A percentile compares a stretch with the other conserved stretches of the same genome.
phyloP scores from a whole-genome alignment of 2,888 invertebrate genomes.

The Nematopogon swammerdamellus region DNA sequence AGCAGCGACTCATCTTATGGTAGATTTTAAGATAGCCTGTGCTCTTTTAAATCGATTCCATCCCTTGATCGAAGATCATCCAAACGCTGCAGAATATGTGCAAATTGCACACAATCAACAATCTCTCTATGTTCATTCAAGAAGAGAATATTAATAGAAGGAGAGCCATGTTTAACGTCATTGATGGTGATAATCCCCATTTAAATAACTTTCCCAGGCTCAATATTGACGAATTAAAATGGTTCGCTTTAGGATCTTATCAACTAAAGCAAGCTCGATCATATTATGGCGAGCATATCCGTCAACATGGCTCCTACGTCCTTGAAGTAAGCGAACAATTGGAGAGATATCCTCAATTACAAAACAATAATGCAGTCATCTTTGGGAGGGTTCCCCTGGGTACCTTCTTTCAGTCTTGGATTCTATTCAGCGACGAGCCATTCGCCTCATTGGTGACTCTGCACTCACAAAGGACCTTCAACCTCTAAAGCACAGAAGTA shows the following conservation, averaged over 20 bases:
- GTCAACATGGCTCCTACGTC: background rate
- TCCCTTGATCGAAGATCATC: background rate
- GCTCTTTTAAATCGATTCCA: background rate
- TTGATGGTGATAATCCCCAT: background rate
- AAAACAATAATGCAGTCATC: too few species aligned
- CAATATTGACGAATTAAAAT: background rate
- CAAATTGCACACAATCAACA: too few species aligned
- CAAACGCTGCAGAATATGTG: too few species aligned
- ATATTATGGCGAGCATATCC: slow-evolving; percentile 8
- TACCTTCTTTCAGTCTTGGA: too few species aligned
- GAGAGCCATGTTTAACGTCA: background rate
- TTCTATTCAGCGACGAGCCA: too few species aligned
- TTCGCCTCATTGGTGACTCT: too few species aligned
- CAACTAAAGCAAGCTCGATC: slow-evolving; percentile 6
- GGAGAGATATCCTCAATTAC: background rate
- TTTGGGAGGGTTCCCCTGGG: too few species aligned
- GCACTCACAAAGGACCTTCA: too few species aligned
- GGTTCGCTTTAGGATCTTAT: slow-evolving; percentile 2
- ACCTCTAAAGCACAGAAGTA: background rate
- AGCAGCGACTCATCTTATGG: background rate
- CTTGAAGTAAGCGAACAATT: background rate
- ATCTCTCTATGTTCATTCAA: too few species aligned
- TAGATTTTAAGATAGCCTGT: background rate
- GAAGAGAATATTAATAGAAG: slow-evolving; percentile 1
- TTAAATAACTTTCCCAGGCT: background rate